Evolutionary conservation across 2,888 invertebrate genomes (phyloP), one percentile per base, ranked within the genome.

Genomic region (Drosophila kambysellisi): DNA sequence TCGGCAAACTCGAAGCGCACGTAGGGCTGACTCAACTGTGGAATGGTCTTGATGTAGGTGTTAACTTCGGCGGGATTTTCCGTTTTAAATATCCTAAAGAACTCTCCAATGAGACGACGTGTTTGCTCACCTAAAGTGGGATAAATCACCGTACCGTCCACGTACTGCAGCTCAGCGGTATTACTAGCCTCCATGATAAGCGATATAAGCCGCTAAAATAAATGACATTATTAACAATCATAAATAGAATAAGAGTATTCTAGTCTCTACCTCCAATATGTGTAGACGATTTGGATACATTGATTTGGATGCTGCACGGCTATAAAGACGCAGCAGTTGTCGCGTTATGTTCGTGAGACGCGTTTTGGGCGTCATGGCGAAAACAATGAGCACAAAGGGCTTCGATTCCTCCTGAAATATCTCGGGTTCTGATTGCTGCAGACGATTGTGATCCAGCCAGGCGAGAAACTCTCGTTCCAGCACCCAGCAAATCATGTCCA

Each of bases 401-500:
- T 85, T 86, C 2, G 82, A 82, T 4, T 90, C 88, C 8, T 86
- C 83, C 20, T 78, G 83, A 57, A 91, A 91, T 54, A 90, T 76
- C 78, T 90, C 68, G 17, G 85, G 32, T 79, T 89, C 67, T 58
- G 83, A 52, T 80, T 91, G 74, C 5, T 81, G 76, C 60, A 85
- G 32, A 0, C 91, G 86, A 73, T 93, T 94, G 93, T 94, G 94
- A 68, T 94, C 91, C 81, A 94, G 93, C 95, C 95, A 95, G 85
- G 94, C 94, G 4, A 94, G 93, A 61, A 95, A 93, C 91, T 95
- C 95, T 90, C 92, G 93, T 87, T 95, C 95, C 62, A 95, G 83
- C 41, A 95, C 89, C 88, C 95, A 94, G 65, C 94, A 92, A 2
- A 95, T 71, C 78, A 94, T 93, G 70, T 94, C 93, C 29, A 95